Evolutionary conservation across 2,113 vertebrate species (phyloP), one percentile per base, ranked within the genome.

Genomic region (Tinamus guttatus): DNA sequence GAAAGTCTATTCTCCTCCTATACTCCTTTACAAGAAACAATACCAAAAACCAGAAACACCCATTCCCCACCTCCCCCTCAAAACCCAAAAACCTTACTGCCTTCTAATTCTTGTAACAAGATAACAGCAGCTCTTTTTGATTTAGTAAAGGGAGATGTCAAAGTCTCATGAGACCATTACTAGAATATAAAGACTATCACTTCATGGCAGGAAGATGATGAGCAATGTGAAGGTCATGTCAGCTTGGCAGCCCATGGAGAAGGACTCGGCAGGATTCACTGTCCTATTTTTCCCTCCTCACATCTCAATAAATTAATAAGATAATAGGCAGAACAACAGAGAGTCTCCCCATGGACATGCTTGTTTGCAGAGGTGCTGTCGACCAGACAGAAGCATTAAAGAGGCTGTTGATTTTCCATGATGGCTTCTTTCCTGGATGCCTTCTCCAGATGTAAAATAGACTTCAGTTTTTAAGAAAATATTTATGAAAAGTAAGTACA

Each of bases 301-400:
- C 13, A 87, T 27, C 25, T 30, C 60, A 54, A 10, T 0, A 38
- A 41, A 62, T 27, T 25, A 68, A 34, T 13, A 14, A 47, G 75
- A 2, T 3, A 8, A 84, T 43, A 63, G 22, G 80, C 40, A 78
- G 41, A 71, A 24, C 0, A 10, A 40, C 1, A 7, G 19, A 20
- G 6, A 25, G 40, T 60, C 5, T 15, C 2, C 3, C n/a, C 58
- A 45, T 9, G 4, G 38, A 38, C 5, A 84, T 4, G 22, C 49
- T 11, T 2, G 0, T 0, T 13, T 25, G 22, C 10, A 27, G 59
- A 36, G 9, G 6, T n/a, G 27, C 41, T 65, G 36, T 15, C 19
- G 7, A 84, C 32, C 64, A 51, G 56, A 28, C 1, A 6, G 17
- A 6, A 83, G 13, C 65, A 78, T 75, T 21, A 63, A 5, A 17